Base-by-base conservation (phyloP, 2,888 invertebrate genomes). In the Acleris laterana region DNA sequence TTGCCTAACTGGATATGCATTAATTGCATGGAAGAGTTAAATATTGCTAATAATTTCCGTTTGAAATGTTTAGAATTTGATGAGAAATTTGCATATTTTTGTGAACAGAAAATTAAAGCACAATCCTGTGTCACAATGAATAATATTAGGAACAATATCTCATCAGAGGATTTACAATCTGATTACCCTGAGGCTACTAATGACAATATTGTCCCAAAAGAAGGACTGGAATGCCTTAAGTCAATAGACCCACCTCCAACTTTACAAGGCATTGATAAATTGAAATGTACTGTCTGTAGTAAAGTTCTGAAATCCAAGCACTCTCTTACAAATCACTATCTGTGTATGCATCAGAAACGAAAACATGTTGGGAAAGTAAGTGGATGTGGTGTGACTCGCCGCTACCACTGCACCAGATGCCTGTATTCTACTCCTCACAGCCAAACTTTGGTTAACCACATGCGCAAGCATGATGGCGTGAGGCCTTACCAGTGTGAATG, bases 391-490 rank as follows among this genome's bases (percentile, higher is more conserved):
- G 71, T 77, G 16, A 74, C 78, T 9, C 80, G 91, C 44, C 78
- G 82, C 13, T 92, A 92, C 70, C 87, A 91, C 69, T 93, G 93
- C 70, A 84, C 84, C n/a, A 79, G 81, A 70, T 93, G 93, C 74
- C 68, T 83, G 13, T 93, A 93, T 69, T 82, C 81, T 22, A 89
- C 93, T 17, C 90, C 87, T 2, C 89, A 93, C 72, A 91, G 92
- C 60, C 93, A 93, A 70, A 93, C 92, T 44, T 76, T 93, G 55
- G 85, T 88, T 1, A 91, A 93, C 70, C 93, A 93, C 69, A 85
- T 88, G 82, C 80, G 92, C 68, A 82, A 84, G 49, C 93, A 93
- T 72, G 88, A 88, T 72, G 93, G 93, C 20, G 89, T 91, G 57
- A 79, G 86, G 55, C 93, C 93, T 20, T 90, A 88, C 68, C 76